Evolutionary conservation across 1,140 invertebrate genomes (phyloP).

Genomic region (Camponotus vicinus): DNA sequence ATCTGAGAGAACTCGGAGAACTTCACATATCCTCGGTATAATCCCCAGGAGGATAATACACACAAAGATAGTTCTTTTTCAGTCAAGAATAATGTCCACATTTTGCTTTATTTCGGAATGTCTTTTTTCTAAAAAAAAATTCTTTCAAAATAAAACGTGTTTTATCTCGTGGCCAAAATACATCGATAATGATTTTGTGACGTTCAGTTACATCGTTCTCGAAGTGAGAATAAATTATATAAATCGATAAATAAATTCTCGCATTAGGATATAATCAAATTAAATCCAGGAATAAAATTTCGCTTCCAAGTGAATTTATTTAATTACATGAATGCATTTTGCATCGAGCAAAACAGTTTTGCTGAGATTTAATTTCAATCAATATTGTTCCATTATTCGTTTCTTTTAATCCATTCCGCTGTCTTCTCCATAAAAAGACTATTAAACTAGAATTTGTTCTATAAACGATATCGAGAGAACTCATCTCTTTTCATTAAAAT

Average conservation of each 20-base stretch:
- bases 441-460: background rate
- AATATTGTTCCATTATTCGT: slow-evolving; percentile 15
- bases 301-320: slow-evolving; percentile 9
- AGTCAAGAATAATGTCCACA: background rate
- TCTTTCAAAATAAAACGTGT: background rate
- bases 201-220: background rate
- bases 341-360: background rate
- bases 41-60: background rate
- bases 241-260: slow-evolving; percentile 32
- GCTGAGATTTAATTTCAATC: slow-evolving; percentile 43
- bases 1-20: background rate
- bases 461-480: background rate
- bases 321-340: slow-evolving; percentile 18
- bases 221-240: slow-evolving; percentile 12
- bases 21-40: background rate
- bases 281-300: slow-evolving; percentile 18
- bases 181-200: background rate
- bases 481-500: background rate
- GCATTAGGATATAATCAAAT: background rate
- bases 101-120: background rate
- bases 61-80: slow-evolving; percentile 7
- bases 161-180: background rate
- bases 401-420: background rate
- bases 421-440: background rate
- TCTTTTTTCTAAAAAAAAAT: background rate